Evolutionary conservation across 2,797 vertebrate genomes (phyloP).

Genomic region (Gallirallus australis): DNA sequence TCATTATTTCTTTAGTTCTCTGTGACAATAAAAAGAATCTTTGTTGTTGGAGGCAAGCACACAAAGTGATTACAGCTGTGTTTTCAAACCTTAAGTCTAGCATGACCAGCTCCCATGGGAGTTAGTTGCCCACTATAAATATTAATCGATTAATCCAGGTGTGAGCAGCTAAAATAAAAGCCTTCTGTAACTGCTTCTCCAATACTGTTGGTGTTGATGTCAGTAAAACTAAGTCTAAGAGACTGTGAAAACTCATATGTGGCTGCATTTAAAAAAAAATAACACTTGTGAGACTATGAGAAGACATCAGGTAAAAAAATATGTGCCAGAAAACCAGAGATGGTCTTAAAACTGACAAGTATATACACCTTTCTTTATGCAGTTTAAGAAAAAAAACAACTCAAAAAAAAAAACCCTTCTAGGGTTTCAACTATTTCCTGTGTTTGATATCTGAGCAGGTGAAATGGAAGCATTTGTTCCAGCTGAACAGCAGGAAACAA

Average conservation of each 20-base stretch:
- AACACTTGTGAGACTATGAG: background rate
- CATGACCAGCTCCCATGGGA: background rate
- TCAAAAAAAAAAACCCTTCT: background rate
- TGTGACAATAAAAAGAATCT: background rate
- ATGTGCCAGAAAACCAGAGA: background rate
- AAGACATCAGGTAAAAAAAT: background rate
- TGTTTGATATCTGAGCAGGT: background rate
- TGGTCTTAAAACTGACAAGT: background rate
- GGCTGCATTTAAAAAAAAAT: background rate
- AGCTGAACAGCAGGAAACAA: conserved; percentile 28
- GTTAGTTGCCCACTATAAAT: background rate
- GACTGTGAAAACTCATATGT: background rate
- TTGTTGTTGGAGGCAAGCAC: background rate
- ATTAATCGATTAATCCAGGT: background rate
- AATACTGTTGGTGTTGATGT: background rate
- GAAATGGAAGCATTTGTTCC: conserved; percentile 30
- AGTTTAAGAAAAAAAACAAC: background rate
- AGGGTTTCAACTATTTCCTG: background rate
- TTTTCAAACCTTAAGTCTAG: background rate
- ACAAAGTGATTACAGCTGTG: background rate
- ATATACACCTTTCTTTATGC: background rate
- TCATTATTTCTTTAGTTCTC: background rate
- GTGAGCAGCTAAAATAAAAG: background rate
- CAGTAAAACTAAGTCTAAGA: background rate
- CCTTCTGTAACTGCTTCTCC: background rate